Evolutionary conservation across 2,797 vertebrate species (phyloP), one percentile per base, ranked within the genome.

Genomic region (Danio albolineatus): DNA sequence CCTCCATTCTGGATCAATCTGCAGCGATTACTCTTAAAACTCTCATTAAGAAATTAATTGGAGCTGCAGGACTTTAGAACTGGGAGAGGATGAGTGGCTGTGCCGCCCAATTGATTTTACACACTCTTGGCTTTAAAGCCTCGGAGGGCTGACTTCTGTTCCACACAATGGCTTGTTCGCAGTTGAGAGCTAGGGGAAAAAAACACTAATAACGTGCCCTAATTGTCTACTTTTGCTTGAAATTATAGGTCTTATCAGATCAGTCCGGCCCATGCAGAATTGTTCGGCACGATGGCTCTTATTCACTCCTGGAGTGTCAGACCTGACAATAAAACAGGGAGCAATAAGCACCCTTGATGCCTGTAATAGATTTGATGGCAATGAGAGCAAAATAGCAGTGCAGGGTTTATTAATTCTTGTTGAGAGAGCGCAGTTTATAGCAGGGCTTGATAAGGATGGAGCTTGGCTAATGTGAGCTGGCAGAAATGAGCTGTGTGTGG

Each of bases 31-130:
- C 73, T 85, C 83, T 69, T 75, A 72, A 66, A 82, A 79, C 77
- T 84, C 77, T 86, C 51, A 77, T 86, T 86, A 84, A 84, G 65
- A 67, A 81, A 84, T 84, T 86, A 82, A 86, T 86, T 84, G 82
- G 78, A 82, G 76, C 77, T 84, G 80, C 64, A 84, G 82, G 80
- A 82, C 49, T 73, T 82, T 76, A 16, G 49, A 74, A 78, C 83
- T 60, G 62, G 74, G 79, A 76, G 54, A 72, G 71, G 74, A 82
- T 65, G 79, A 74, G 84, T 60, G 28, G 44, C 7, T 21, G 73
- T 48, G 62, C 57, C 57, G 46, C 73, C 54, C 67, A 78, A 85
- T 85, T 80, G 79, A 85, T 85, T 85, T 81, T 73, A 71, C 54
- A 57, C 69, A 59, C 21, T 73, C 49, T 48, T 38, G 44, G 65